phyloP scores from a whole-genome alignment of 2,888 invertebrate genomes.

The Scelioninae gen. 1 region DNA sequence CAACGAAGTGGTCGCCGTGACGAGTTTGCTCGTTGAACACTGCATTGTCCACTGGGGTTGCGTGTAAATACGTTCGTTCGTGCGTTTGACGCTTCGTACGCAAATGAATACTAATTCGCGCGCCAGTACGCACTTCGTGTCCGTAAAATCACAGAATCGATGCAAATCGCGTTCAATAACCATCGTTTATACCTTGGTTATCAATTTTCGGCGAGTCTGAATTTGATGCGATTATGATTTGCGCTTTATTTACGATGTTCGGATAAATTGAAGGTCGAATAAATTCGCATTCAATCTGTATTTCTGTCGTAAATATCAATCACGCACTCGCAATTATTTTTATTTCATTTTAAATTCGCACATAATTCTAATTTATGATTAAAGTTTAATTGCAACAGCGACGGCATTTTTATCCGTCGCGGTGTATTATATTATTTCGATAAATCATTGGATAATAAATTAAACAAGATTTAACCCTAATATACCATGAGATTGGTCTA shows the following conservation, averaged over 20 bases:
- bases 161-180: conserved; percentile 49
- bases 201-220: conserved; percentile 44
- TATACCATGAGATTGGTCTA: conserved; percentile 21
- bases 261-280: conserved; percentile 8
- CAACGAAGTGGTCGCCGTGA: conserved; percentile 68
- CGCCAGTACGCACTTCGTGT: conserved; percentile 45
- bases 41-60: conserved; percentile 72
- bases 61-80: conserved; percentile 72
- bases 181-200: conserved; percentile 53
- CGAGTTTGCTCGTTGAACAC: conserved; percentile 69
- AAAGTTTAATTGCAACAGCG: too few species aligned
- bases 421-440: too few species aligned
- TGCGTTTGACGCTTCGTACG: conserved; percentile 72
- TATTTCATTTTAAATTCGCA: background rate
- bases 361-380: too few species aligned
- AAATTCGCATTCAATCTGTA: background rate
- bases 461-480: background rate
- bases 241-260: conserved; percentile 23
- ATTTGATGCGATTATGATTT: conserved; percentile 45
- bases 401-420: too few species aligned
- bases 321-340: background rate
- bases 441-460: background rate
- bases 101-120: conserved; percentile 77
- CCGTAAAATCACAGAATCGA: conserved; percentile 42
- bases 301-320: too few species aligned